phyloP scores from a whole-genome alignment of 2,888 invertebrate species.

The Euclidia mi region DNA sequence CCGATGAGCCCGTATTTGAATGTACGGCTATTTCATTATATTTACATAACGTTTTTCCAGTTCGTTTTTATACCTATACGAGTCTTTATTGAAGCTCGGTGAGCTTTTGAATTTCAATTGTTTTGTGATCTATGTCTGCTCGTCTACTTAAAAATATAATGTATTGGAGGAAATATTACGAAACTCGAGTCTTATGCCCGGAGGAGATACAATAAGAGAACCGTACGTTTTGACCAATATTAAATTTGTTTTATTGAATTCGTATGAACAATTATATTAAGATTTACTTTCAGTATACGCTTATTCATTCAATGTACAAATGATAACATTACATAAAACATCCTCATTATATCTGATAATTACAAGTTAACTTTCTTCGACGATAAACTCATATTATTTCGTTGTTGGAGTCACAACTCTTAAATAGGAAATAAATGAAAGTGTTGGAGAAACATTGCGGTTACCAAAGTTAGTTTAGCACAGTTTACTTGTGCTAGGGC shows the following conservation, averaged over 20 bases:
- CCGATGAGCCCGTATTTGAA: slow-evolving; percentile 63
- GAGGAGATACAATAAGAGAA: too few species aligned
- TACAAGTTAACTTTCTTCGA: too few species aligned
- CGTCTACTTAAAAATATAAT: slow-evolving; percentile 6
- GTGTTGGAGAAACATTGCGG: slow-evolving; percentile 11
- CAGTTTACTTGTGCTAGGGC: slow-evolving; percentile 27
- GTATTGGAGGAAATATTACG: neutral
- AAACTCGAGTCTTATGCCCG: too few species aligned
- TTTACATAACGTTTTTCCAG: slow-evolving; percentile 70
- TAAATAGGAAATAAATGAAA: slow-evolving; percentile 11
- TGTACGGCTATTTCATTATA: slow-evolving; percentile 73
- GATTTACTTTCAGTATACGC: too few species aligned
- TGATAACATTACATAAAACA: too few species aligned
- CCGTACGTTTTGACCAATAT: too few species aligned
- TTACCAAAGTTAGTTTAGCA: slow-evolving; percentile 29
- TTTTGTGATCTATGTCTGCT: slow-evolving; percentile 11
- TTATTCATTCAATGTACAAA: too few species aligned
- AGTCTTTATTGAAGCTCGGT: slow-evolving; percentile 41
- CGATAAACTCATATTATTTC: neutral
- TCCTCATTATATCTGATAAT: too few species aligned
- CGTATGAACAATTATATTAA: too few species aligned
- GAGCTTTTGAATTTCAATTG: slow-evolving; percentile 39
- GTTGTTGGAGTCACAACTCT: neutral
- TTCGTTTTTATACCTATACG: slow-evolving; percentile 40
- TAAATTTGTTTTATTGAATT: too few species aligned